phyloP scores from a whole-genome alignment of 2,113 vertebrate genomes.

The Daboia siamensis region DNA sequence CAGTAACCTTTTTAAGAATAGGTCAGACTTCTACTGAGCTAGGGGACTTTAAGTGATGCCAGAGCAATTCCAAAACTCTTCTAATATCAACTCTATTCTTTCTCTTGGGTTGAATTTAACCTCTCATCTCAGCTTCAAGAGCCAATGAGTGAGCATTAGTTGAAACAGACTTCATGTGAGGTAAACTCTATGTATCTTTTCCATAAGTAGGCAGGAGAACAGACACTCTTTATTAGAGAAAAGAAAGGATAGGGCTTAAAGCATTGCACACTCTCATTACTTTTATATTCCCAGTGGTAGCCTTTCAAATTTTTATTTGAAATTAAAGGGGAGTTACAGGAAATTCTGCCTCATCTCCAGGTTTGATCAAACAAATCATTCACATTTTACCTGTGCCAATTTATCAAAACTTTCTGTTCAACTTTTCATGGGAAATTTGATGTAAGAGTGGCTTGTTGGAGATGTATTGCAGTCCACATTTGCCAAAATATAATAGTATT shows the following conservation, averaged over 20 bases:
- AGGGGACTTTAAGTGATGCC: conserved; percentile 34
- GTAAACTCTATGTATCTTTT: background rate
- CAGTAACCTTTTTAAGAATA: conserved; percentile 57
- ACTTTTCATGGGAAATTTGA: background rate
- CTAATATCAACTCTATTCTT: conserved; percentile 6
- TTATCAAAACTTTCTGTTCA: background rate
- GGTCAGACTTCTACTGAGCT: conserved; percentile 42
- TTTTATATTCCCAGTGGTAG: background rate
- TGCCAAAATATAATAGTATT: background rate
- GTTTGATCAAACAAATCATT: background rate
- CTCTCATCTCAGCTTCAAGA: background rate
- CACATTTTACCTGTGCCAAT: background rate
- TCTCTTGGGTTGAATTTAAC: conserved; percentile 15
- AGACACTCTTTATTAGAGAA: background rate
- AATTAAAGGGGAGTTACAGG: background rate
- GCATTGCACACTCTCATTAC: too few relatives aligned
- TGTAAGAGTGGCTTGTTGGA: background rate
- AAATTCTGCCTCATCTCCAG: too few relatives aligned
- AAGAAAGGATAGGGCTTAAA: background rate
- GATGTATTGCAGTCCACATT: background rate
- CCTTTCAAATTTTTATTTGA: background rate
- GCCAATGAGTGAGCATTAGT: background rate
- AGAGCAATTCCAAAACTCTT: conserved; percentile 30
- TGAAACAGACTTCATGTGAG: background rate
- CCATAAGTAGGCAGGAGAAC: background rate